These are phyloP conservation scores for Anoplius nigerrimus DNA, from an alignment of 2,888 invertebrate species.

Conservation along the genomic window DNA sequence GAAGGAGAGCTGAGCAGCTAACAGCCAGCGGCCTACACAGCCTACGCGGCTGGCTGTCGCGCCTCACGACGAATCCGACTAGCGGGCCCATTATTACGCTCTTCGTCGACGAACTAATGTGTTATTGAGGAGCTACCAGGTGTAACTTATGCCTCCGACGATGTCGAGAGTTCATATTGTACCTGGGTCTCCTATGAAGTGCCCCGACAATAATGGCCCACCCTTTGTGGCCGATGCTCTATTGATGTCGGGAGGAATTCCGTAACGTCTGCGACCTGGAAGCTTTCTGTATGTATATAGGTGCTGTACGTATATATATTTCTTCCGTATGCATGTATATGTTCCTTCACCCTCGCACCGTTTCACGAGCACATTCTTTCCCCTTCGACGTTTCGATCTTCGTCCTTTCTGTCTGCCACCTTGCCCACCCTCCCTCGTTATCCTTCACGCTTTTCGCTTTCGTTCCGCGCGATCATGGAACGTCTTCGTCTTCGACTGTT, in stretches of 20 bases:
- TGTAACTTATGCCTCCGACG: constrained; percentile 60
- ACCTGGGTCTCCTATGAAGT: constrained; percentile 52
- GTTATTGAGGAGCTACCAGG: constrained; percentile 66
- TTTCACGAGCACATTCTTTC: no score
- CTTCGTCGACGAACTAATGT: constrained; percentile 53
- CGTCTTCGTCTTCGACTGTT: constrained; percentile 25
- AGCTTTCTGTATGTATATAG: constrained; percentile 25
- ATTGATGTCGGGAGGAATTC: constrained; percentile 63
- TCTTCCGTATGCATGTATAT: constrained; percentile 1
- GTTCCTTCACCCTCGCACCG: constrained; percentile 2
- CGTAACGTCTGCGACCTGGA: constrained; percentile 57
- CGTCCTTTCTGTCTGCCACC: background rate
- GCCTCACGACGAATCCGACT: constrained; percentile 43
- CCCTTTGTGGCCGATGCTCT: constrained; percentile 59
- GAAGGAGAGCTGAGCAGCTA: constrained; percentile 30
- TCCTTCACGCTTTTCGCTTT: constrained; percentile 18
- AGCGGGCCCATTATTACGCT: constrained; percentile 50
- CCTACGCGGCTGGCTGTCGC: constrained; percentile 36
- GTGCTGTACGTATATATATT: no score
- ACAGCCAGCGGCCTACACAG: constrained; percentile 39
- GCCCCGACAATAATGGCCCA: constrained; percentile 57
- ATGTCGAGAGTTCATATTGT: constrained; percentile 60
- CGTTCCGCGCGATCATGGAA: constrained; percentile 21
- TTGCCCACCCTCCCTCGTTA: constrained; percentile 3
- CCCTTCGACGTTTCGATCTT: background rate